Conservation (phyloP, 2,113 vertebrate species). For the Hyaena hyaena region DNA sequence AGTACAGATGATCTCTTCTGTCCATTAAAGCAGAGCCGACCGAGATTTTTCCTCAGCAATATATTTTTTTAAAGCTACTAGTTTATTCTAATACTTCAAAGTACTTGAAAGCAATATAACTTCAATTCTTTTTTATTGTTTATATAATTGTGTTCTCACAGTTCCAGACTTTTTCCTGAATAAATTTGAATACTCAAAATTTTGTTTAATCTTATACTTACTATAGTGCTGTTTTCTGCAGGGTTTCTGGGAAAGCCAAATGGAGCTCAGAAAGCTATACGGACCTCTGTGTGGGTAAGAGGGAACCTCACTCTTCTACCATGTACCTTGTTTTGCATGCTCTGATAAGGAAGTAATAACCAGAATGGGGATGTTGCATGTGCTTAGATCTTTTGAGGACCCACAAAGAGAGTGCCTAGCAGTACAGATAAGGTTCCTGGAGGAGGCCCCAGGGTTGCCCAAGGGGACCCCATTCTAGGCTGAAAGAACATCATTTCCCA, state of each 20-base stretch:
- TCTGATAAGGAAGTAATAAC: not conserved
- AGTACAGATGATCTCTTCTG: slow-evolving; percentile 22
- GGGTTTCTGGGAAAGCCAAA: slow-evolving; percentile 79
- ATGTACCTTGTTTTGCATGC: not conserved
- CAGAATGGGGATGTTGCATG: not conserved
- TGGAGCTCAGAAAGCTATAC: slow-evolving; percentile 66
- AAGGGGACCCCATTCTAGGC: accelerated
- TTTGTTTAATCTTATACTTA: slow-evolving; percentile 67
- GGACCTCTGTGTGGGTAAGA: slow-evolving; percentile 78
- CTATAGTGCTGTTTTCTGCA: slow-evolving; percentile 8
- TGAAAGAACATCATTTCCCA: not conserved
- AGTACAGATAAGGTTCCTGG: not conserved
- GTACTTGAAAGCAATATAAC: slow-evolving; percentile 63
- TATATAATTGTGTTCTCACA: slow-evolving; percentile 24
- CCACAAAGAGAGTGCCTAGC: too few relatives aligned
- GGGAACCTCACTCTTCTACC: not conserved
- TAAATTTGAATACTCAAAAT: slow-evolving; percentile 55
- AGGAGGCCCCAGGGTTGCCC: not conserved
- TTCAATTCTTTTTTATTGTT: slow-evolving; percentile 27
- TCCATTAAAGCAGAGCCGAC: slow-evolving; percentile 27
- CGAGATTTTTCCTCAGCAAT: slow-evolving; percentile 27
- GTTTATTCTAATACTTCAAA: slow-evolving; percentile 63
- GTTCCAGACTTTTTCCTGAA: not conserved
- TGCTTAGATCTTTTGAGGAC: not conserved
- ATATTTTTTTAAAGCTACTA: slow-evolving; percentile 25